Percentiles rank a stretch among this genome's conserved stretches.
Conservation (phyloP, 2,113 vertebrate species). For the Turnix velox region DNA sequence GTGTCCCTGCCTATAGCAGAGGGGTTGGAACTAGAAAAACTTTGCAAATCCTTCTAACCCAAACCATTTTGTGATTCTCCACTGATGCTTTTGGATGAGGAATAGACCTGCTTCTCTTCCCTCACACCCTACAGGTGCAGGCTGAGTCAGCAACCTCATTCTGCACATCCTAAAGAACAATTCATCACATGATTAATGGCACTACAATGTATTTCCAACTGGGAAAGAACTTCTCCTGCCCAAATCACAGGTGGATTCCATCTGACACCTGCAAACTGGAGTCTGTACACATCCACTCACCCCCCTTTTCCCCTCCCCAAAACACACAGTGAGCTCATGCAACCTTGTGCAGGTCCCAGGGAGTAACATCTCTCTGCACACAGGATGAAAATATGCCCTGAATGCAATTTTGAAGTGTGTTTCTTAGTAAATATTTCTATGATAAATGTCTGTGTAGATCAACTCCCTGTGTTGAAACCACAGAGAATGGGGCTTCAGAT, state of each 20-base stretch:
- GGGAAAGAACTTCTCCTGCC: not conserved
- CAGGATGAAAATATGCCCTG: not conserved
- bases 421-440: not conserved
- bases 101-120: not conserved
- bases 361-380: not conserved
- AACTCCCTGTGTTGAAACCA: not conserved
- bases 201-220: not conserved
- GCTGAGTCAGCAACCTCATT: not conserved
- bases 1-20: too few species aligned
- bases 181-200: not conserved
- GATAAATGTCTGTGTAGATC: not conserved
- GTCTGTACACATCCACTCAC: too few species aligned
- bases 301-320: not conserved
- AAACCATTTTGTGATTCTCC: too few species aligned
- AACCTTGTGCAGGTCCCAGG: not conserved
- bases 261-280: not conserved
- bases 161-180: not conserved
- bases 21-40: too few species aligned
- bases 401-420: rapidly evolving
- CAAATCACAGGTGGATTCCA: not conserved
- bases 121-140: not conserved
- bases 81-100: not conserved
- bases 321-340: not conserved
- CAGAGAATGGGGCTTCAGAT: rapidly evolving
- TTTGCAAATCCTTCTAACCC: too few species aligned